phyloP scores from a whole-genome alignment of 2,113 vertebrate genomes.

The Antigone vipio region DNA sequence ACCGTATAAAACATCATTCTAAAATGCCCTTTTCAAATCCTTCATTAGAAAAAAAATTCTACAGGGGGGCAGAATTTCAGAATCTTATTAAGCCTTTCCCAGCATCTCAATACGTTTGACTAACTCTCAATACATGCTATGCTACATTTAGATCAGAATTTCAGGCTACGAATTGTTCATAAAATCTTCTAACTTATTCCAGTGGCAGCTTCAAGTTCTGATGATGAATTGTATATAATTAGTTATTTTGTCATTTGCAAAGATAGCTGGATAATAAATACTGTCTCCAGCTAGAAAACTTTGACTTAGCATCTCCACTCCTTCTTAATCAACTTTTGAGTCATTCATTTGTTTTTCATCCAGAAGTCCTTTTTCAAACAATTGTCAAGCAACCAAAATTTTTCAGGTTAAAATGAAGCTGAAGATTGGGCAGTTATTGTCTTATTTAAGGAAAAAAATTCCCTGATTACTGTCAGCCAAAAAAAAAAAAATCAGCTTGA shows the following conservation, averaged over 20 bases:
- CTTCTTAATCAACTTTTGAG: constrained; percentile 37
- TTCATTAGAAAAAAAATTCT: background rate
- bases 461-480: background rate
- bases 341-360: constrained; percentile 2
- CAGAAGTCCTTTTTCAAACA: background rate
- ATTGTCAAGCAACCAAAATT: background rate
- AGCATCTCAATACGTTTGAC: background rate
- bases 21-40: constrained; percentile 34
- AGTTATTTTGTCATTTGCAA: constrained; percentile 60
- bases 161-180: background rate
- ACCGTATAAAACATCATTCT: background rate
- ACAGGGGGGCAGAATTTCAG: background rate
- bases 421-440: background rate
- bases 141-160: background rate
- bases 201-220: background rate
- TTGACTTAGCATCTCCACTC: constrained; percentile 14
- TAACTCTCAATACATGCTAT: background rate
- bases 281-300: constrained; percentile 26
- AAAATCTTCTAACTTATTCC: background rate
- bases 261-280: constrained; percentile 37
- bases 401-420: constrained; percentile 8
- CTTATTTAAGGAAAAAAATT: background rate
- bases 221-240: constrained; percentile 40
- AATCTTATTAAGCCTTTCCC: background rate
- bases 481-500: background rate